These are phyloP conservation scores for Oligia strigilis DNA, from an alignment of 2,888 invertebrate species.

Conservation along the genomic window DNA sequence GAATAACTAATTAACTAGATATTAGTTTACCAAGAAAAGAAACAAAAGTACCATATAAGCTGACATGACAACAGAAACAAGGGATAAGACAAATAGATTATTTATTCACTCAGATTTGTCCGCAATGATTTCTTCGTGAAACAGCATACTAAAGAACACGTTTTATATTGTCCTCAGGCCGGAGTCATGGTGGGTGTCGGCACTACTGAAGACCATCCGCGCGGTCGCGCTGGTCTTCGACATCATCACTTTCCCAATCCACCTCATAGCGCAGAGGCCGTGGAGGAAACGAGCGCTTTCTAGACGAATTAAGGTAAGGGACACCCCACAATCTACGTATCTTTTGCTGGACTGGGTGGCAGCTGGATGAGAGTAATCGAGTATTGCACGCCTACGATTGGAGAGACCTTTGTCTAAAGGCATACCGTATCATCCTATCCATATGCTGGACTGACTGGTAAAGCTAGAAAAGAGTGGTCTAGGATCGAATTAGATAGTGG, in stretches of 20 bases:
- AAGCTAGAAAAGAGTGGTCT: neutral
- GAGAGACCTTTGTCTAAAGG: neutral
- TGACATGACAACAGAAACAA: neutral
- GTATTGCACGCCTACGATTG: neutral
- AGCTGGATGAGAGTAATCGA: neutral
- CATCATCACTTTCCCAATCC: constrained; percentile 97
- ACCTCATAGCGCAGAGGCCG: constrained; percentile 96
- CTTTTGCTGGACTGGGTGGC: neutral
- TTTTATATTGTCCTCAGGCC: constrained; percentile 84
- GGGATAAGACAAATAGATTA: neutral
- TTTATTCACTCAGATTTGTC: neutral
- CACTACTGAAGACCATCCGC: constrained; percentile 94
- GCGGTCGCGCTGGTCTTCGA: constrained; percentile 96
- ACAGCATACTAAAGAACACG: neutral
- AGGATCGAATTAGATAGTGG: neutral
- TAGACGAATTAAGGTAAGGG: constrained; percentile 93
- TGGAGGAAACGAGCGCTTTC: constrained; percentile 95
- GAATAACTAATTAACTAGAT: neutral
- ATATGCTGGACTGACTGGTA: neutral
- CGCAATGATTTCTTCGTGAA: neutral
- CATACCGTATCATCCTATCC: too few species aligned
- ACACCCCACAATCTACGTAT: neutral
- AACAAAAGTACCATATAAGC: neutral
- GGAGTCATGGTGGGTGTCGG: constrained; percentile 92
- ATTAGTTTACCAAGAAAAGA: neutral